phyloP scores from a whole-genome alignment of 2,888 invertebrate genomes.

The Drosophila yooni region DNA sequence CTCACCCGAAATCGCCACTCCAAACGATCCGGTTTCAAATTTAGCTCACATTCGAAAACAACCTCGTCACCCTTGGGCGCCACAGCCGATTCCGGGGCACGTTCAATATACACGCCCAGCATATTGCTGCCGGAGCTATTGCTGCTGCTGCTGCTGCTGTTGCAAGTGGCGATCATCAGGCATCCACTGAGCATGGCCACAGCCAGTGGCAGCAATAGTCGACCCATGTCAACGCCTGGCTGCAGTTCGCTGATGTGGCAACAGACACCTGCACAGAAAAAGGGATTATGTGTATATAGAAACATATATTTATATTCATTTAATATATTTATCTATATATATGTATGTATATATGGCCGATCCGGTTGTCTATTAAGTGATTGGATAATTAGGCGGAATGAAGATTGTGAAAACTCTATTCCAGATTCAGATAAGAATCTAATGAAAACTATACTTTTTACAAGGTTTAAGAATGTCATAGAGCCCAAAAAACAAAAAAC shows the following conservation, averaged over 20 bases:
- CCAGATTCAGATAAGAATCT: not conserved
- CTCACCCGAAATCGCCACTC: constrained; percentile 91
- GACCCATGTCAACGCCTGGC: constrained; percentile 7
- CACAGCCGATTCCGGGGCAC: constrained; percentile 91
- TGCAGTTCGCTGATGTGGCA: not conserved
- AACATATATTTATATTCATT: not conserved
- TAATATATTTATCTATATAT: not conserved
- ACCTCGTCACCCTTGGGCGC: constrained; percentile 93
- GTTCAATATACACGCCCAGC: constrained; percentile 89
- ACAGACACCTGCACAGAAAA: not conserved
- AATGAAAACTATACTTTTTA: not conserved
- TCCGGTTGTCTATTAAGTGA: not conserved
- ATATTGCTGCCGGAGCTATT: constrained; percentile 44
- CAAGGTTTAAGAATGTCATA: not conserved
- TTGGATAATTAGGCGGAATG: not conserved
- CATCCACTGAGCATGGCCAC: constrained; percentile 18
- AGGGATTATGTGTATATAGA: not conserved
- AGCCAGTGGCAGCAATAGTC: constrained; percentile 4
- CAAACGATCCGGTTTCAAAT: constrained; percentile 91
- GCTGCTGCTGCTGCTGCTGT: not conserved
- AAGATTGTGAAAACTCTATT: not conserved
- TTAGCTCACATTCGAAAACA: constrained; percentile 92
- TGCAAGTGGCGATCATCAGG: constrained; percentile 17
- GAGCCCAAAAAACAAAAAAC: not conserved
- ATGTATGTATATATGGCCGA: not conserved